Conservation (phyloP, 2,888 invertebrate species). For the Hoplodrina ambigua region DNA sequence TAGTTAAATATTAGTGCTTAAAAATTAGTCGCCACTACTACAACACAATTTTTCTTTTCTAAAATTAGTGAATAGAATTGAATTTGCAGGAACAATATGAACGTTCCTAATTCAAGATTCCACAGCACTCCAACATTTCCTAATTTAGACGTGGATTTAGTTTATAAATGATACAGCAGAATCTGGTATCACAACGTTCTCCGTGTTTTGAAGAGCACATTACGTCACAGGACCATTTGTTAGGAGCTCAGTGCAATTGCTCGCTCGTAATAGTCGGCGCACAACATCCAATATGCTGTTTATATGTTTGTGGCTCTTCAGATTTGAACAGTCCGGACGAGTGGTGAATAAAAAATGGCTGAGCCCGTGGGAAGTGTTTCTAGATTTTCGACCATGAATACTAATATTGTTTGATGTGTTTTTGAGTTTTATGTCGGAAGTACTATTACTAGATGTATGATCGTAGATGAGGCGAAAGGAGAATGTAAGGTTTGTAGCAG, state of each 20-base stretch:
- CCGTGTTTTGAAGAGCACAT: constrained; percentile 45
- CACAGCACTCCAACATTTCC: constrained; percentile 14
- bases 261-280: constrained; percentile 26
- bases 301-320: constrained; percentile 47
- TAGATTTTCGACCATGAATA: neutral
- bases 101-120: neutral
- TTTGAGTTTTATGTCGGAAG: neutral
- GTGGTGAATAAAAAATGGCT: constrained; percentile 34
- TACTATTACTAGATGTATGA: too few species aligned
- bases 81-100: neutral
- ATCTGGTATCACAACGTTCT: constrained; percentile 34
- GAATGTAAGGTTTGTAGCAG: too few species aligned
- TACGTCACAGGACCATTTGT: constrained; percentile 43
- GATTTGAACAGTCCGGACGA: constrained; percentile 29
- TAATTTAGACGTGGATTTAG: constrained; percentile 36
- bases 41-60: neutral
- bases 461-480: too few species aligned
- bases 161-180: constrained; percentile 41
- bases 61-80: neutral
- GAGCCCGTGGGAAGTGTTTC: neutral
- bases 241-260: constrained; percentile 48
- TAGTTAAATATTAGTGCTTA: neutral
- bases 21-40: neutral
- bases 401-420: neutral
- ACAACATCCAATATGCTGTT: constrained; percentile 47